Evolutionary conservation across 2,797 vertebrate genomes (phyloP).

Genomic region (Phrynocephalus guinanensis): DNA sequence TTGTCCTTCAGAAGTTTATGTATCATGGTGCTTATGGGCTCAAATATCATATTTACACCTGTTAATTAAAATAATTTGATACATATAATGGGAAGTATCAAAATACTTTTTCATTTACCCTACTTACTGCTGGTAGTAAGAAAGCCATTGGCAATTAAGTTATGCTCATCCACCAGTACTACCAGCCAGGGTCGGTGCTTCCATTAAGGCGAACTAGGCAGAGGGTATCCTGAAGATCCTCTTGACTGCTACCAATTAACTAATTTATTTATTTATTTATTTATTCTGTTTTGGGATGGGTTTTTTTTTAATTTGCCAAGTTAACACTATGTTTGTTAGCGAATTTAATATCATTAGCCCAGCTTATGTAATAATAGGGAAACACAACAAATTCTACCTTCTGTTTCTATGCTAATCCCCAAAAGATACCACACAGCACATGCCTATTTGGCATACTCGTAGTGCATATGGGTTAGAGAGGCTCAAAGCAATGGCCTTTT

Average conservation of each 20-base stretch:
- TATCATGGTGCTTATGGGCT: background rate
- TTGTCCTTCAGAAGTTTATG: background rate
- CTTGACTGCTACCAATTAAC: too few species aligned
- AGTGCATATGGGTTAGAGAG: background rate
- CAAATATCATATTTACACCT: background rate
- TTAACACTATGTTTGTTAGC: constrained; percentile 29
- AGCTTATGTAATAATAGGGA: background rate
- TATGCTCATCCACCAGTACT: background rate
- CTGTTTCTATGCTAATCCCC: background rate
- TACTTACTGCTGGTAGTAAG: too few species aligned
- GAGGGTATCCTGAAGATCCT: too few species aligned
- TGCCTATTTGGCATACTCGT: background rate
- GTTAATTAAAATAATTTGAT: background rate
- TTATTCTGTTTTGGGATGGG: too few species aligned
- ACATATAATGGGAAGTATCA: too few species aligned
- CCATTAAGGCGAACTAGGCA: too few species aligned
- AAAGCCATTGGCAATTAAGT: background rate
- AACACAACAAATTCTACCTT: background rate
- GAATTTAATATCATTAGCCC: background rate
- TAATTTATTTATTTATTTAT: too few species aligned
- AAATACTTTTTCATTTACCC: background rate
- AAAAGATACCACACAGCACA: background rate
- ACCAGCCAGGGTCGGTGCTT: background rate
- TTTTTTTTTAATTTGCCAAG: fast-evolving
- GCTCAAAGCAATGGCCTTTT: background rate